These are phyloP conservation scores for Salmo trutta DNA, from an alignment of 2,797 vertebrate species.

Conservation along the genomic window DNA sequence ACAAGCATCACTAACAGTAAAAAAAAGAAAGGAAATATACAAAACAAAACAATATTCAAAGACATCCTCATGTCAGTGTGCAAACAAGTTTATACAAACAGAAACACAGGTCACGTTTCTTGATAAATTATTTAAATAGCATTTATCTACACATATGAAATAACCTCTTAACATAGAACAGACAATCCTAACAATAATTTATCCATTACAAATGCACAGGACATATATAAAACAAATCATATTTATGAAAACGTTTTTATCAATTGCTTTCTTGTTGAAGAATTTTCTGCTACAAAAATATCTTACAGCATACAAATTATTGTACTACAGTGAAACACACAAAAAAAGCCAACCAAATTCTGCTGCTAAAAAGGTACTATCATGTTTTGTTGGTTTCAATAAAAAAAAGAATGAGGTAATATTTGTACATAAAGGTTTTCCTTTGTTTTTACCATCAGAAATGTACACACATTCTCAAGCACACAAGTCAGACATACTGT, in stretches of 20 bases:
- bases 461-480: conserved; percentile 70
- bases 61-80: conserved; percentile 94
- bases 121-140: conserved; percentile 99
- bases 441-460: conserved; percentile 67
- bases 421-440: conserved; percentile 91
- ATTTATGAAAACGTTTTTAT: conserved; percentile 73
- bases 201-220: conserved; percentile 84
- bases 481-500: conserved; percentile 69
- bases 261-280: conserved; percentile 75
- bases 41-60: conserved; percentile 74
- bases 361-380: conserved; percentile 78
- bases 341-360: conserved; percentile 76
- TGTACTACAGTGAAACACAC: conserved; percentile 84
- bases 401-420: conserved; percentile 99
- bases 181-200: conserved; percentile 89
- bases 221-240: conserved; percentile 79
- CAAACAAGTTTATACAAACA: conserved; percentile 99
- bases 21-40: conserved; percentile 72
- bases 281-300: conserved; percentile 83
- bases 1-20: conserved; percentile 84
- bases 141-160: conserved; percentile 92
- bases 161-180: conserved; percentile 86
- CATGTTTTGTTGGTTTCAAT: conserved; percentile 76
- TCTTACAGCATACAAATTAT: conserved; percentile 86
- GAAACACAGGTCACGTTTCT: conserved; percentile 92